Conservation (phyloP, 2,113 vertebrate species). For the Benitochromis conjunctus region DNA sequence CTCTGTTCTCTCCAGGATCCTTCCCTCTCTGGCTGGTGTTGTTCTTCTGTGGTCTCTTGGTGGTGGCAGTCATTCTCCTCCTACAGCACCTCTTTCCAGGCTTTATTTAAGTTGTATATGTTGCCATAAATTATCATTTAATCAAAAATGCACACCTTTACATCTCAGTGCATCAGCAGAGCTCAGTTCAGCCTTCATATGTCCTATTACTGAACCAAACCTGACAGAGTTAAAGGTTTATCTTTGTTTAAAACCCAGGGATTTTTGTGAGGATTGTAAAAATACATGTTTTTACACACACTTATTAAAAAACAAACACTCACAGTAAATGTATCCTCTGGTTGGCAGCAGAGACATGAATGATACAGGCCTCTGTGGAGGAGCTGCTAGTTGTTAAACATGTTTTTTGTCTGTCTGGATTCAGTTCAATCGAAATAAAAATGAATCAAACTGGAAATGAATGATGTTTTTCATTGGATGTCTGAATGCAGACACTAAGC, state of each 20-base stretch:
- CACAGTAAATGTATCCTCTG: not conserved
- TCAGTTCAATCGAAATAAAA: not conserved
- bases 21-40: conserved; percentile 88
- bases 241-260: not conserved
- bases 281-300: not conserved
- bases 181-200: not conserved
- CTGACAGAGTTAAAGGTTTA: not conserved
- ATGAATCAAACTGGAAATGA: not conserved
- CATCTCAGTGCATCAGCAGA: not conserved
- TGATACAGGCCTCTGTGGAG: not conserved
- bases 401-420: not conserved
- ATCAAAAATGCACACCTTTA: not conserved
- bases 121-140: not conserved
- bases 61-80: conserved; percentile 78
- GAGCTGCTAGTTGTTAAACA: not conserved
- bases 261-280: not conserved
- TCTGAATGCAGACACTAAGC: not conserved
- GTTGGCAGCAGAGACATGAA: not conserved
- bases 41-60: conserved; percentile 79
- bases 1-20: conserved; percentile 68
- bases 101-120: conserved; percentile 76
- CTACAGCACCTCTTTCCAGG: conserved; percentile 85
- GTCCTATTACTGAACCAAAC: not conserved
- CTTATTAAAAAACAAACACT: not conserved
- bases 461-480: not conserved